Conservation (phyloP, 37 sponge, comb jelly and placozoan genomes). For the Spongia lamella region DNA sequence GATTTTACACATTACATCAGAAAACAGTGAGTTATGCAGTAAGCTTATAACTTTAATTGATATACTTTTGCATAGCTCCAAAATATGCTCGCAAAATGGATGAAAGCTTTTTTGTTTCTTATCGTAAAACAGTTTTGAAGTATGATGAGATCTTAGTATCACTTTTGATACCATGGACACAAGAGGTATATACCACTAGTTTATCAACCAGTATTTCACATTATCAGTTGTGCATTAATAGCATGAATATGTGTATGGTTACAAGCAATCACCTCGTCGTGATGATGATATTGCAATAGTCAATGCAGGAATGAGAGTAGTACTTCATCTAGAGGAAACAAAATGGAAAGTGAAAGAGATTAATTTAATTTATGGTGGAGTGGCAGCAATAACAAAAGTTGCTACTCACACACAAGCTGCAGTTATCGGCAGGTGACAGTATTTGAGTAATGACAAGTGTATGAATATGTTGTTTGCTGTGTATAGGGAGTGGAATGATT, state of each 20-base stretch:
- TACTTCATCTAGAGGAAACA: slow-evolving; percentile 24
- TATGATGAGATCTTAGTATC: slow-evolving; percentile 74
- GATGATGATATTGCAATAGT: slow-evolving; percentile 88
- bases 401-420: slow-evolving; percentile 51
- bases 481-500: slow-evolving; percentile 59
- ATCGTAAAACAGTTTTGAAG: slow-evolving; percentile 68
- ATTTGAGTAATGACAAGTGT: no score
- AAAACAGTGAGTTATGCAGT: slow-evolving; percentile 5
- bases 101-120: slow-evolving; percentile 66
- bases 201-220: neutral
- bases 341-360: slow-evolving; percentile 35
- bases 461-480: neutral
- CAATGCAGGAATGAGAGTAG: slow-evolving; percentile 69
- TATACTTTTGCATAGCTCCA: slow-evolving; percentile 16
- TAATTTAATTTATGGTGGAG: slow-evolving; percentile 72
- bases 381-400: slow-evolving; percentile 53
- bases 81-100: slow-evolving; percentile 31
- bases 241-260: slow-evolving; percentile 71
- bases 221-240: slow-evolving; percentile 11
- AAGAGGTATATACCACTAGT: slow-evolving; percentile 32
- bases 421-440: slow-evolving; percentile 63
- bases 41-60: no score
- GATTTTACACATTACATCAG: slow-evolving; percentile 53
- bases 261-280: slow-evolving; percentile 78
- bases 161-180: slow-evolving; percentile 70